A percentile compares a stretch with the other conserved stretches of the same genome.
Conservation (phyloP, 2,797 vertebrate species). For the Pteronotus mesoamericanus region DNA sequence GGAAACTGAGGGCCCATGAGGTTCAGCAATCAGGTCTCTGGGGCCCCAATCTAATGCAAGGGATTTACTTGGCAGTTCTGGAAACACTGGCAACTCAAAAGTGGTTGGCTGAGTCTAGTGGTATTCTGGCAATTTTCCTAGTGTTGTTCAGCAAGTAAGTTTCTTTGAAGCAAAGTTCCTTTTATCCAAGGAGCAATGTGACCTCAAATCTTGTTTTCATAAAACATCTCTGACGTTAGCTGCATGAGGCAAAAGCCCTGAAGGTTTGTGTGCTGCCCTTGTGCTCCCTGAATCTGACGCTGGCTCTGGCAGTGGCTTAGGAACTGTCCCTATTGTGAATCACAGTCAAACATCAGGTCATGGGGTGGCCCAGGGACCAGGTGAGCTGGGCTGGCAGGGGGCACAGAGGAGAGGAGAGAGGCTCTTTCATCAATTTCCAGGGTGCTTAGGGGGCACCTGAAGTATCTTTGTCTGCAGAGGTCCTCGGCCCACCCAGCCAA, state of each 20-base stretch:
- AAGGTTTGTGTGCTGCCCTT: conserved; percentile 54
- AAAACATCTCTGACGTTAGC: conserved; percentile 72
- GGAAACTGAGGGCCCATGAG: background rate
- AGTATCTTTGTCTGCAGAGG: conserved; percentile 54
- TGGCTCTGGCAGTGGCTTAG: background rate
- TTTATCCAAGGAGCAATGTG: conserved; percentile 70
- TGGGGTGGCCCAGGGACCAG: background rate
- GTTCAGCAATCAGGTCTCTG: background rate
- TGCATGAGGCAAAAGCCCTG: conserved; percentile 40
- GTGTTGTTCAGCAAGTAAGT: conserved; percentile 69
- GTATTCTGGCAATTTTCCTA: conserved; percentile 61
- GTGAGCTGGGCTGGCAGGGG: background rate
- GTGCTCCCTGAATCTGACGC: conserved; percentile 16
- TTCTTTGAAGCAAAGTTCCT: conserved; percentile 74
- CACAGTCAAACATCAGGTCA: background rate
- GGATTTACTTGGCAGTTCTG: background rate
- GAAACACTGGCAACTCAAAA: conserved; percentile 13
- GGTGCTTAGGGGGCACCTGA: conserved; percentile 41
- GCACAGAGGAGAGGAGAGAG: background rate
- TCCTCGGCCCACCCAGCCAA: conserved; percentile 26
- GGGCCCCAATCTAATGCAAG: background rate
- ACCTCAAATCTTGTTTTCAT: conserved; percentile 74
- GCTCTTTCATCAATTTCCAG: conserved; percentile 25
- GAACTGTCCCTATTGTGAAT: background rate
- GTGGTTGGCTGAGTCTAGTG: background rate